A percentile compares a stretch with the other conserved stretches of the same genome.
These are phyloP conservation scores for Berghia stephanieae DNA, from an alignment of 1,140 invertebrate genomes.

Conservation along the genomic window DNA sequence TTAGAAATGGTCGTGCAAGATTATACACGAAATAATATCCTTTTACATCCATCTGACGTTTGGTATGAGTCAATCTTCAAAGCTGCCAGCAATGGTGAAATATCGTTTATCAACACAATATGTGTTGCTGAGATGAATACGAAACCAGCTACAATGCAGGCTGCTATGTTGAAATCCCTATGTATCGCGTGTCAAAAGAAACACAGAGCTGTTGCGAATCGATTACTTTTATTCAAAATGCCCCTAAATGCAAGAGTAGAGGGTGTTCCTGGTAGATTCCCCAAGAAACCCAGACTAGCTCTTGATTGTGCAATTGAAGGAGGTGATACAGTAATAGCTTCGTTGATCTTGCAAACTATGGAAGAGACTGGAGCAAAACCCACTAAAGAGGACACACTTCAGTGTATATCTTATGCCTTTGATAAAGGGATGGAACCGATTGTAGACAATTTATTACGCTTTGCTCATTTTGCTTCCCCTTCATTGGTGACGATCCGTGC, in stretches of 20 bases:
- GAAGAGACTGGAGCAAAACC: constrained; percentile 17
- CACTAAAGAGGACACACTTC: background rate
- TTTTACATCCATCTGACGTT: constrained; percentile 5
- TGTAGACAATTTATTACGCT: constrained; percentile 22
- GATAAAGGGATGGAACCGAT: constrained; percentile 22
- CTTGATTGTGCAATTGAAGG: constrained; percentile 23
- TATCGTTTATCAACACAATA: constrained; percentile 22
- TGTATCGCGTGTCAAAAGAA: constrained; percentile 15
- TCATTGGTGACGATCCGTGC: constrained; percentile 4
- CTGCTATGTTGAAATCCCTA: constrained; percentile 3
- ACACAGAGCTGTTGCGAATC: constrained; percentile 9
- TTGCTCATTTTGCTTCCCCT: constrained; percentile 13
- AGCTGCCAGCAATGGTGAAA: background rate
- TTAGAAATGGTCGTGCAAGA: constrained; percentile 25
- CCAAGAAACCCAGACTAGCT: background rate
- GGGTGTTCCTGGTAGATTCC: background rate
- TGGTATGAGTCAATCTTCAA: constrained; percentile 23
- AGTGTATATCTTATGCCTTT: constrained; percentile 18
- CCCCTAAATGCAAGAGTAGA: background rate
- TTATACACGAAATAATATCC: background rate
- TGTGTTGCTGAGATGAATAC: constrained; percentile 19
- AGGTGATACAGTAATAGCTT: constrained; percentile 25
- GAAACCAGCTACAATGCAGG: background rate
- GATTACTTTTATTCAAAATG: constrained; percentile 21
- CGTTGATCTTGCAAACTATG: constrained; percentile 24